phyloP scores from a whole-genome alignment of 2,797 vertebrate species.

The Epinephelus coioides region DNA sequence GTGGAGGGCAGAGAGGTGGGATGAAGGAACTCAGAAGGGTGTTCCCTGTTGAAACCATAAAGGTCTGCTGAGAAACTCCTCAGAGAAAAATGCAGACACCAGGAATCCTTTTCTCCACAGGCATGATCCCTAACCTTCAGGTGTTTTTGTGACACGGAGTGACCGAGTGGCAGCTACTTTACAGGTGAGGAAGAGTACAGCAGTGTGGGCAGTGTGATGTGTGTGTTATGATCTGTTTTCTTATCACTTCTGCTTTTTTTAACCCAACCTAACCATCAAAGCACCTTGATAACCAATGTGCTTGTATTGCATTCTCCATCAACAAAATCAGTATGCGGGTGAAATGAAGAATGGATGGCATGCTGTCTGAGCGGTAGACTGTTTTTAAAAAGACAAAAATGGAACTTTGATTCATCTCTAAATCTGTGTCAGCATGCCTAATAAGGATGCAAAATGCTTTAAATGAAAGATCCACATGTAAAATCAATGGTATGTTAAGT shows the following conservation, averaged over 20 bases:
- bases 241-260: background rate
- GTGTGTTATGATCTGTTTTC: background rate
- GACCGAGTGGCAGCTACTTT: background rate
- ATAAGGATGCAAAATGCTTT: background rate
- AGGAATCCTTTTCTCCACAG: conserved; percentile 7
- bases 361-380: background rate
- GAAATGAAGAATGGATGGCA: background rate
- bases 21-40: conserved; percentile 24
- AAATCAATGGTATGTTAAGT: background rate
- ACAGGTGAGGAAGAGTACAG: conserved; percentile 56
- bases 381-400: background rate
- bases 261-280: background rate
- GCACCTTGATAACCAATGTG: background rate
- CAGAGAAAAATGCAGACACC: conserved; percentile 3
- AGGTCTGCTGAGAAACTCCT: conserved; percentile 5
- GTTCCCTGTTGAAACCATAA: conserved; percentile 38
- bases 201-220: background rate
- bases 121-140: background rate
- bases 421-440: conserved; percentile 9
- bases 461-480: background rate
- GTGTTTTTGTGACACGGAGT: conserved; percentile 11
- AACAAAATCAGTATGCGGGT: background rate
- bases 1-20: conserved; percentile 40
- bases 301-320: background rate
- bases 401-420: conserved; percentile 36